Evolutionary conservation across 2,888 invertebrate genomes (phyloP), one percentile per base, ranked within the genome.

Genomic region (Pristionchus fissidentatus): DNA sequence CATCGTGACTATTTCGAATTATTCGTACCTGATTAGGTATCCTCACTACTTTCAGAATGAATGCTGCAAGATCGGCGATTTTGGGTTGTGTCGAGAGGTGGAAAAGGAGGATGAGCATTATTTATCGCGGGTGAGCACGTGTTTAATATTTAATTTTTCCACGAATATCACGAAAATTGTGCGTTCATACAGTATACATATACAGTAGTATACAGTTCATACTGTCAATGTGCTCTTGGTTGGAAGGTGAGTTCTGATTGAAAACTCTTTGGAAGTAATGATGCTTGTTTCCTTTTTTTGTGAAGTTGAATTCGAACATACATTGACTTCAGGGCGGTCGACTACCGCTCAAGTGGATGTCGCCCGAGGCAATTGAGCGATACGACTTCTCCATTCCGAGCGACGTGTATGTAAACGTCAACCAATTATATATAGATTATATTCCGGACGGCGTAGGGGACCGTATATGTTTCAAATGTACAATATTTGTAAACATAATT

Each of bases 1-100:
- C n/a, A n/a, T n/a, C n/a, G n/a, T n/a, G n/a, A n/a, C n/a, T n/a
- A n/a, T n/a, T n/a, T n/a, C n/a, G n/a, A n/a, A n/a, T n/a, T n/a
- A n/a, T n/a, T n/a, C n/a, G n/a, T n/a, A n/a, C n/a, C n/a, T n/a
- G n/a, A n/a, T n/a, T n/a, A n/a, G n/a, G n/a, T n/a, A n/a, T n/a
- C n/a, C n/a, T n/a, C n/a, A n/a, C n/a, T n/a, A n/a, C 1, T 70
- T 70, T 10, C 43, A 70, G 75, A 35, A 77, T 13, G 29, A 57
- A n/a, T 41, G 41, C 26, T 79, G 79, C 43, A 79, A 57, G 41
- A 79, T 79, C 22, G 79, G 79, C n/a, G 79, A 79, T 22, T 79
- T 79, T 29, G 79, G 79, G 0, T 22, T 79, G 57, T 79, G 79
- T 13, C 32, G 79, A 3, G 55, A 79, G 5, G 57, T 79, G 57